phyloP scores from a whole-genome alignment of 2,113 vertebrate species.

The Calonectris borealis region DNA sequence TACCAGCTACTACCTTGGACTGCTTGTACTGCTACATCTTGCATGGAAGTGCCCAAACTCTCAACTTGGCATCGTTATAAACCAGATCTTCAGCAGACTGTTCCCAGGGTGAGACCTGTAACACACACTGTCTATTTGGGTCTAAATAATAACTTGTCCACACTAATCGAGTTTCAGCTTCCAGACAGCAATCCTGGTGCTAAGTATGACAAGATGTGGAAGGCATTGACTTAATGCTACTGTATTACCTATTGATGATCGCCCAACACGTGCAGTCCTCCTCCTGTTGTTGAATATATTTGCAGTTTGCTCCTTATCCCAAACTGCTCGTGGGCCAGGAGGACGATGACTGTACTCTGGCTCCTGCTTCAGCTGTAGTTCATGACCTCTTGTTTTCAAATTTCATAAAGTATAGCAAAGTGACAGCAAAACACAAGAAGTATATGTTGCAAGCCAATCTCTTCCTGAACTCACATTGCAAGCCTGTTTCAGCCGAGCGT shows the following conservation, averaged over 20 bases:
- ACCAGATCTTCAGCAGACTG: neutral
- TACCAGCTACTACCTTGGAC: neutral
- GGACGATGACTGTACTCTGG: neutral
- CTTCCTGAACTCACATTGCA: neutral
- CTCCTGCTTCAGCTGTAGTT: neutral
- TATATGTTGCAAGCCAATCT: neutral
- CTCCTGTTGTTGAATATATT: neutral
- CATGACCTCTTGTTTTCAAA: neutral
- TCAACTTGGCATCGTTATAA: neutral
- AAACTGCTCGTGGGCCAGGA: neutral
- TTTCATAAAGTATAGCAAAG: neutral
- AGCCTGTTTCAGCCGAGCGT: neutral
- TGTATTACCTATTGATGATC: neutral
- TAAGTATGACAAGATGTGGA: neutral
- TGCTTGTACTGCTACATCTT: fast-evolving
- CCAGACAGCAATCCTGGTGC: neutral
- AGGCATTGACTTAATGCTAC: neutral
- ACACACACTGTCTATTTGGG: neutral
- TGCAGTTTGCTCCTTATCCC: neutral
- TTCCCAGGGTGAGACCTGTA: neutral
- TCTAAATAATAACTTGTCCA: neutral
- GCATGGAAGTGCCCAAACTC: neutral
- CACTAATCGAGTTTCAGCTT: neutral
- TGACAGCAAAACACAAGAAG: neutral
- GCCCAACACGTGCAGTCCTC: neutral